Percentiles rank a stretch among this genome's conserved stretches.
phyloP scores from a whole-genome alignment of 2,113 vertebrate species.

The Halcyon senegalensis region DNA sequence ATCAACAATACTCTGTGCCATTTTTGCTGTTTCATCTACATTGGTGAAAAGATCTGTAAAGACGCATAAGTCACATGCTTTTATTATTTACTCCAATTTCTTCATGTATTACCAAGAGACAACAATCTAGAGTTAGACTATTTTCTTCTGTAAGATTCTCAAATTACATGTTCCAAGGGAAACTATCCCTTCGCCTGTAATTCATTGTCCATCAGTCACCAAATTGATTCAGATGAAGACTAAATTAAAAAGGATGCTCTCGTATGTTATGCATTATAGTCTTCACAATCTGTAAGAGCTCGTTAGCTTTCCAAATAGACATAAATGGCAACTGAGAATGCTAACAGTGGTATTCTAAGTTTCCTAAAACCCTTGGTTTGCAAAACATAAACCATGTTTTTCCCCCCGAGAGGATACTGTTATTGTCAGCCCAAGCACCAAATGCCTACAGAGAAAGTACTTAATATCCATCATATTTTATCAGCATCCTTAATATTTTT shows the following conservation, averaged over 20 bases:
- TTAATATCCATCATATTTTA: background rate
- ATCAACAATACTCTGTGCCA: conserved; percentile 86
- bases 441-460: background rate
- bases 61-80: background rate
- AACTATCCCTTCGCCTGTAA: background rate
- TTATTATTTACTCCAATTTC: background rate
- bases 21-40: conserved; percentile 84
- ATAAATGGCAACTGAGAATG: background rate
- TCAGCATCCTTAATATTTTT: background rate
- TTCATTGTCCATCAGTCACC: background rate
- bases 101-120: background rate
- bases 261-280: background rate
- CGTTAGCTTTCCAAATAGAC: background rate
- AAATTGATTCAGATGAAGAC: background rate
- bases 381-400: background rate
- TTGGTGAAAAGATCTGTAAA: conserved; percentile 88
- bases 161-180: background rate
- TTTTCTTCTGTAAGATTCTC: background rate
- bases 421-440: background rate
- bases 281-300: background rate
- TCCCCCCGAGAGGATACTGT: background rate
- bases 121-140: background rate
- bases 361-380: background rate
- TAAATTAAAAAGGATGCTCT: background rate
- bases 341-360: background rate